These are phyloP conservation scores for Gila orcuttii DNA, from an alignment of 2,113 vertebrate genomes.

Conservation along the genomic window DNA sequence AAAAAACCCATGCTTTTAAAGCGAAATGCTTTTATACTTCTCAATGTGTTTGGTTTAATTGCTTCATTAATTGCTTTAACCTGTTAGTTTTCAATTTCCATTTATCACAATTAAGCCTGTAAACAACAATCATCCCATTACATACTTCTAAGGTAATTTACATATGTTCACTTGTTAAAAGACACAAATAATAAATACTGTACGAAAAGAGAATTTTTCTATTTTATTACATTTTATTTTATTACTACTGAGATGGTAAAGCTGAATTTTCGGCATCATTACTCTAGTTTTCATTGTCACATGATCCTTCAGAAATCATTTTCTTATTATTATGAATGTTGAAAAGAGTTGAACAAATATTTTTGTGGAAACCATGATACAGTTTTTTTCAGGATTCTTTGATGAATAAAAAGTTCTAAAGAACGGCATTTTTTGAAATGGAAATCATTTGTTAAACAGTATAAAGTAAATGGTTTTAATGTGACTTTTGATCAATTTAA, in stretches of 20 bases:
- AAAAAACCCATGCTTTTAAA: neutral
- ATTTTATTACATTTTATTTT: neutral
- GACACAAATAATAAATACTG: neutral
- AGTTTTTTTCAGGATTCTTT: neutral
- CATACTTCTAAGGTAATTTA: neutral
- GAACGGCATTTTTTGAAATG: too few species aligned
- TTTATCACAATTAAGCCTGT: neutral
- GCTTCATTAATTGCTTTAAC: constrained; percentile 12
- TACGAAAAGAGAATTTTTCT: neutral
- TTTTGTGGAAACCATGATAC: neutral
- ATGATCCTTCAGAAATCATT: neutral
- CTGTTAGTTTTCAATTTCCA: neutral
- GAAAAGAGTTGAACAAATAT: neutral
- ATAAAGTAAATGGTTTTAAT: too few species aligned
- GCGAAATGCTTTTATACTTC: neutral
- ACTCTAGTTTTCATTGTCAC: neutral
- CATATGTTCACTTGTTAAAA: neutral
- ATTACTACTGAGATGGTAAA: neutral
- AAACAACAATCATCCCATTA: neutral
- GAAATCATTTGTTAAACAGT: neutral
- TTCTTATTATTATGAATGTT: neutral
- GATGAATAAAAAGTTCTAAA: neutral
- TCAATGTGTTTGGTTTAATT: neutral
- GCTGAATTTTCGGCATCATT: neutral
- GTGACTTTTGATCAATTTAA: neutral